Evolutionary conservation across 2,888 invertebrate genomes (phyloP).

Genomic region (Gastrophysa polygoni): DNA sequence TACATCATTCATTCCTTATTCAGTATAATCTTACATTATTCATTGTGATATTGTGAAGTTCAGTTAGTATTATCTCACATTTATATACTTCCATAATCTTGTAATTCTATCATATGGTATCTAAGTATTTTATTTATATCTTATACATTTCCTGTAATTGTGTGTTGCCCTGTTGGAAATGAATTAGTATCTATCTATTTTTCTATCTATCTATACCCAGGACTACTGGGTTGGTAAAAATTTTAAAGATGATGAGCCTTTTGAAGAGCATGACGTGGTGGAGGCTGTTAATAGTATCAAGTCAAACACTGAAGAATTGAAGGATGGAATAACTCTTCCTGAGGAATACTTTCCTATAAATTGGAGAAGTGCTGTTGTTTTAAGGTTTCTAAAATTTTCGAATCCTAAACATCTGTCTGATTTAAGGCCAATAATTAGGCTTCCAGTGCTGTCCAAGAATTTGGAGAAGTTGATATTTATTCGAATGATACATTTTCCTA

Average conservation of each 20-base stretch:
- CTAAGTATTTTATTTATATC: no score
- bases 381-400: not conserved
- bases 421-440: not conserved
- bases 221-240: no score
- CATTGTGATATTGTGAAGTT: no score
- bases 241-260: not conserved
- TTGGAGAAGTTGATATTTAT: not conserved
- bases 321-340: not conserved
- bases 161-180: no score
- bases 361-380: not conserved
- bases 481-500: not conserved
- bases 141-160: no score
- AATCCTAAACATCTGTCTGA: not conserved
- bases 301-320: not conserved
- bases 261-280: not conserved
- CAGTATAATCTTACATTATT: no score
- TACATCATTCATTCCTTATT: no score
- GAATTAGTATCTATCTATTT: no score
- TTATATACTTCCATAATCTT: no score
- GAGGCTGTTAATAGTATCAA: not conserved
- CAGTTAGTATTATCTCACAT: no score
- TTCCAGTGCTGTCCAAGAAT: not conserved
- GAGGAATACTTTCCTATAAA: slow-evolving; percentile 3
- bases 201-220: no score
- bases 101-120: no score